Percentiles rank a stretch among this genome's conserved stretches.
Conservation (phyloP, 1,140 invertebrate species). For the Latrodectus geometricus region DNA sequence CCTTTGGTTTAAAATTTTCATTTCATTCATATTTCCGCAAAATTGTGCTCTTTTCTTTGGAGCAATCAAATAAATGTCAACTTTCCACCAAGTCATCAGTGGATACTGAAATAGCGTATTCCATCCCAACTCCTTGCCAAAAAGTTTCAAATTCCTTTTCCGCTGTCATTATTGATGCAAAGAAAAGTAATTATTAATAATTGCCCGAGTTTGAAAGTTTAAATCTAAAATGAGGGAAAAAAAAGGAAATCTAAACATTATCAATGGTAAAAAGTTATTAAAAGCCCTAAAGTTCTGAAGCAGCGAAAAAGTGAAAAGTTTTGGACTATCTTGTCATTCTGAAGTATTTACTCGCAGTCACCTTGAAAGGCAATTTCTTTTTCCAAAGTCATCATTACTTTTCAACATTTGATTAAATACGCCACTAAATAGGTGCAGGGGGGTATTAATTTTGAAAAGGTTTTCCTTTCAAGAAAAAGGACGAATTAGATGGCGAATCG, state of each 20-base stretch:
- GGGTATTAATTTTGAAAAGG: slow-evolving; percentile 62
- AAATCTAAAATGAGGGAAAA: slow-evolving; percentile 32
- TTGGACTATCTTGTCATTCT: slow-evolving; percentile 30
- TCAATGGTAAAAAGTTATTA: slow-evolving; percentile 58
- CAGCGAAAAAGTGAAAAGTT: slow-evolving; percentile 54
- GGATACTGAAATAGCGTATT: not conserved
- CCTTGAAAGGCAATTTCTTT: slow-evolving; percentile 55
- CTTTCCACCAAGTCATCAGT: not conserved
- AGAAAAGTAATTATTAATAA: slow-evolving; percentile 53
- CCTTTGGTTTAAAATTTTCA: too few relatives aligned
- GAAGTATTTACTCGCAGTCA: slow-evolving; percentile 57
- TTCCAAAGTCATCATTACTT: slow-evolving; percentile 53
- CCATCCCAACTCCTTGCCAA: not conserved
- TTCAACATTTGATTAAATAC: slow-evolving; percentile 62
- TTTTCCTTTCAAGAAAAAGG: slow-evolving; percentile 44
- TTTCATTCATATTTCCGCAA: too few relatives aligned
- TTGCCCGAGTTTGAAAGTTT: slow-evolving; percentile 50
- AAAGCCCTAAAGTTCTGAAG: slow-evolving; percentile 46
- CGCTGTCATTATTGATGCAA: slow-evolving; percentile 25
- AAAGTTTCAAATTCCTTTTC: not conserved
- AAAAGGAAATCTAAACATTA: slow-evolving; percentile 16
- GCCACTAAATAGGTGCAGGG: slow-evolving; percentile 34
- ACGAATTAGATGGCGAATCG: slow-evolving; percentile 59
- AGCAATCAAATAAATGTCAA: not conserved
- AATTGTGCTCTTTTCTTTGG: not conserved